phyloP scores from a whole-genome alignment of 1,140 invertebrate species.

The Drosophila kepulauana region DNA sequence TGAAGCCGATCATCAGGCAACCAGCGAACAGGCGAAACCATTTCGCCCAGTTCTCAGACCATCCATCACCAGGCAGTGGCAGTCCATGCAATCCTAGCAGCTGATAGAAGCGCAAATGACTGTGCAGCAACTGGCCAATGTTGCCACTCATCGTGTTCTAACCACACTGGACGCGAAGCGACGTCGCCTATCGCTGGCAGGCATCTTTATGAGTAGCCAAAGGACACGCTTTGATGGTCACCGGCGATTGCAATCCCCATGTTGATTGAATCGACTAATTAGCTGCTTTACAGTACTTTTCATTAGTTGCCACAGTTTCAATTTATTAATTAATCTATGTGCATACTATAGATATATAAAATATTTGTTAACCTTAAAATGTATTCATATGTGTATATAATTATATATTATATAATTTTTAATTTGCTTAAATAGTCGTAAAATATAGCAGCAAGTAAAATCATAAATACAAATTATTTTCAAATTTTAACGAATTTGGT shows the following conservation, averaged over 20 bases:
- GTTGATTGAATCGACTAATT: not conserved
- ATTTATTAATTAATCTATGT: too few species aligned
- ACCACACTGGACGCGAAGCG: too few species aligned
- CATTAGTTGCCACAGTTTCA: too few species aligned
- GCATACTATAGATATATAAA: too few species aligned
- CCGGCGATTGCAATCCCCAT: not conserved
- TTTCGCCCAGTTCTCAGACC: not conserved
- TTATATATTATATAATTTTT: too few species aligned
- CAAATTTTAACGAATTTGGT: too few species aligned
- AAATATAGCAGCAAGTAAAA: too few species aligned
- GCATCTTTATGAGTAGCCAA: not conserved
- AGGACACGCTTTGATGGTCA: not conserved
- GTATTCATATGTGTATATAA: too few species aligned
- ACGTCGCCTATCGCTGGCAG: not conserved
- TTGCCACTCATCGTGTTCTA: constrained; percentile 54
- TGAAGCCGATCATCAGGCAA: constrained; percentile 36
- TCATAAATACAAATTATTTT: too few species aligned
- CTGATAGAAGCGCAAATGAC: constrained; percentile 68
- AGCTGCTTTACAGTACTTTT: too few species aligned
- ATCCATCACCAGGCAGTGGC: constrained; percentile 34
- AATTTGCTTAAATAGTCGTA: too few species aligned
- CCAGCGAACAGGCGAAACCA: constrained; percentile 41
- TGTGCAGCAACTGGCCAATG: constrained; percentile 54
- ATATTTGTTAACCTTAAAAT: too few species aligned
- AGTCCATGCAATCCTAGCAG: constrained; percentile 62